Evolutionary conservation across 2,888 invertebrate genomes (phyloP).

Genomic region (Diaphora mendica): DNA sequence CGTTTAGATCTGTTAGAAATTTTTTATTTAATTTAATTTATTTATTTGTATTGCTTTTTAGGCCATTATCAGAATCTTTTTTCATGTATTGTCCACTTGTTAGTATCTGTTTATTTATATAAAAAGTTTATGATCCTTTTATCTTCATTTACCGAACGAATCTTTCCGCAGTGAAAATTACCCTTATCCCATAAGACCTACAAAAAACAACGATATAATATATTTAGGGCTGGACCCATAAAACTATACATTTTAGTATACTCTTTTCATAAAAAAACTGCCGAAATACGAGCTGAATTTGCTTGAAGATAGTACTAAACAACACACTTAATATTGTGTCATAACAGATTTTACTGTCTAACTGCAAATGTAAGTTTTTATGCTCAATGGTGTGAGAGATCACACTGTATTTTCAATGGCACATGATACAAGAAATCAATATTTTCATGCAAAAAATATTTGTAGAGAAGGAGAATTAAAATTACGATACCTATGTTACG

Average conservation of each 20-base stretch:
- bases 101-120: background rate
- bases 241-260: constrained; percentile 5
- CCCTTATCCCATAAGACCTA: background rate
- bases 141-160: background rate
- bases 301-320: background rate
- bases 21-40: too few species aligned
- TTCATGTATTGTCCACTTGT: background rate
- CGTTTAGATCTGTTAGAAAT: too few species aligned
- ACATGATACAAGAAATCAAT: too few species aligned
- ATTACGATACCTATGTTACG: too few species aligned
- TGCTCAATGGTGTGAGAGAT: background rate
- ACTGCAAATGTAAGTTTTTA: background rate
- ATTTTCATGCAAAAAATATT: too few species aligned
- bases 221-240: constrained; percentile 1
- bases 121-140: background rate
- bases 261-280: constrained; percentile 5
- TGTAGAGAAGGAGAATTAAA: too few species aligned
- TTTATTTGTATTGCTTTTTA: background rate
- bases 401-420: too few species aligned
- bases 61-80: background rate
- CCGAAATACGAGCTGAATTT: background rate
- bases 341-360: background rate
- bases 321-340: background rate
- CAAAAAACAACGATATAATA: constrained; percentile 4
- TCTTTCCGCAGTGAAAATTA: background rate